Conservation (phyloP, 2,797 vertebrate species). For the Lutjanus argentimaculatus region DNA sequence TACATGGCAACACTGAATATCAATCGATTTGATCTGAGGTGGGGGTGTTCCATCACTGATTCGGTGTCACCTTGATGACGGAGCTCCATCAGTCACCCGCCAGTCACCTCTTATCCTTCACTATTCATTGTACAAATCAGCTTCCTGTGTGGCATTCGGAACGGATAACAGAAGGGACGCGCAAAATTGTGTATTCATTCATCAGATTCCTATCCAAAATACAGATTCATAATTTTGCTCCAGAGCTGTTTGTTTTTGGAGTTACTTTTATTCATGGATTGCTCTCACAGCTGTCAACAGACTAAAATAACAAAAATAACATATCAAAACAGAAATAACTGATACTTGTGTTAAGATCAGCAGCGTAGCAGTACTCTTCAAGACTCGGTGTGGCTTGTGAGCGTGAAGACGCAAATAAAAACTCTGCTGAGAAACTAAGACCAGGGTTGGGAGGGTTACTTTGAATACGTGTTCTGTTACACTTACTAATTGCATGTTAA, state of each 20-base stretch:
- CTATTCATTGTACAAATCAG: slow-evolving; percentile 1
- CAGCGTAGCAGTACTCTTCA: neutral
- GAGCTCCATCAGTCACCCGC: slow-evolving; percentile 15
- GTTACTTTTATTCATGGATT: neutral
- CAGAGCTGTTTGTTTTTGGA: slow-evolving; percentile 6
- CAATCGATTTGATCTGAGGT: slow-evolving; percentile 12
- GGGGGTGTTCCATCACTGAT: slow-evolving; percentile 36
- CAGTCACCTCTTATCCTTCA: slow-evolving; percentile 1
- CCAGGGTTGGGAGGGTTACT: too few species aligned
- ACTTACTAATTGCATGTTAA: too few species aligned
- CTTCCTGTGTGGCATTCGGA: slow-evolving; percentile 8
- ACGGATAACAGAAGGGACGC: neutral
- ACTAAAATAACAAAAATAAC: neutral
- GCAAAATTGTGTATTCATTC: neutral
- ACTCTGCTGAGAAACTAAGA: neutral
- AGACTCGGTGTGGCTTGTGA: neutral
- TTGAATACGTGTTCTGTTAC: too few species aligned
- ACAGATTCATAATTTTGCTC: neutral
- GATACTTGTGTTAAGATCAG: neutral
- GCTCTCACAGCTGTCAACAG: slow-evolving; percentile 9
- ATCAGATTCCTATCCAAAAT: neutral
- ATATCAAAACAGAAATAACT: neutral
- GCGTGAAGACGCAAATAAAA: neutral
- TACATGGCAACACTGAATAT: slow-evolving; percentile 17
- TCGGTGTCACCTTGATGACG: neutral